Evolutionary conservation across 2,797 vertebrate genomes (phyloP).

Genomic region (Channa striata): DNA sequence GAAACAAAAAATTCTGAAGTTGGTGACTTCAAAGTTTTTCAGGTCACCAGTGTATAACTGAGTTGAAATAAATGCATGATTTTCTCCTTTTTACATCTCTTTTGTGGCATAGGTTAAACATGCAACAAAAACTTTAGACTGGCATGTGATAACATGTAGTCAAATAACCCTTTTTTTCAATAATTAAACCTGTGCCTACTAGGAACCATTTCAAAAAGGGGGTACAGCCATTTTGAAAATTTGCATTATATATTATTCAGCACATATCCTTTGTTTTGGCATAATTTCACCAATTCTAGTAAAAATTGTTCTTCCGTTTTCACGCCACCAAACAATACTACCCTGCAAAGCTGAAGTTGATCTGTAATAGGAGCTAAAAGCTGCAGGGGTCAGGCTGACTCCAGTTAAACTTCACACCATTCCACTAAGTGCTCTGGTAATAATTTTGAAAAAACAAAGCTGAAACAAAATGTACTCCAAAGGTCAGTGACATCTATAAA

Average conservation of each 20-base stretch:
- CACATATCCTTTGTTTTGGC: neutral
- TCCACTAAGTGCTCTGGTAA: neutral
- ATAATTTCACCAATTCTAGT: neutral
- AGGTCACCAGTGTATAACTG: neutral
- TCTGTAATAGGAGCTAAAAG: slow-evolving; percentile 43
- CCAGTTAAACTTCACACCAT: slow-evolving; percentile 28
- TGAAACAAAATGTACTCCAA: slow-evolving; percentile 10
- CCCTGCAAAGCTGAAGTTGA: neutral
- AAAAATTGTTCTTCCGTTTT: neutral
- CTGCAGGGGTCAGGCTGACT: slow-evolving; percentile 74
- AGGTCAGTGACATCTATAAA: neutral
- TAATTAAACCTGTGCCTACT: neutral
- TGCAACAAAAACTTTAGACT: neutral
- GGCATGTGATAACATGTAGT: neutral
- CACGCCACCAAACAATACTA: neutral
- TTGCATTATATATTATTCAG: too few species aligned
- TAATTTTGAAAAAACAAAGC: slow-evolving; percentile 3
- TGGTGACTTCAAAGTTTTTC: neutral
- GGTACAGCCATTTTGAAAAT: neutral
- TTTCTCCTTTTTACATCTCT: neutral
- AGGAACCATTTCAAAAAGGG: neutral
- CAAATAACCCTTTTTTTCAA: too few species aligned
- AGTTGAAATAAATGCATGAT: neutral
- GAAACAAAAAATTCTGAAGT: neutral
- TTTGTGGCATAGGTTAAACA: neutral